phyloP scores from a whole-genome alignment of 1,140 invertebrate genomes.

The Gyrodactylus salaris region DNA sequence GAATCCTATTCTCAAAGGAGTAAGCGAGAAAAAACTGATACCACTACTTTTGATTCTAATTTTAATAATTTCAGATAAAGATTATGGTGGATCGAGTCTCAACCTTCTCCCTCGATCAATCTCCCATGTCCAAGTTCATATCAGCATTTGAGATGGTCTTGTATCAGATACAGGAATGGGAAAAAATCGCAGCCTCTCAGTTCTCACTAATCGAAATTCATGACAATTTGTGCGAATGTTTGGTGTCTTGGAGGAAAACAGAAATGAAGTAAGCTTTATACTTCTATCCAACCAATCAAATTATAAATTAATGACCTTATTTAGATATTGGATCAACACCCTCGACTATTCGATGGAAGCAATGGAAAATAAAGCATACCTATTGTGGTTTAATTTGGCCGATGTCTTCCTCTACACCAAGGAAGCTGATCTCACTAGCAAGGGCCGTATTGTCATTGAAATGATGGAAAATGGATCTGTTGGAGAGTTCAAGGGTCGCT shows the following conservation, averaged over 20 bases:
- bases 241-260: slow-evolving; percentile 56
- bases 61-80: slow-evolving; percentile 14
- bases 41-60: too few species aligned
- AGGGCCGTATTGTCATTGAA: not conserved
- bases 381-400: not conserved
- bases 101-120: slow-evolving; percentile 38
- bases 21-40: too few species aligned
- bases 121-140: slow-evolving; percentile 42
- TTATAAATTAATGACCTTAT: too few species aligned
- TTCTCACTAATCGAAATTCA: slow-evolving; percentile 41
- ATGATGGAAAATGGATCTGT: slow-evolving; percentile 40
- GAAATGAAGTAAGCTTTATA: too few species aligned
- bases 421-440: not conserved
- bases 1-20: slow-evolving; percentile 44
- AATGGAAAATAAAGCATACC: not conserved
- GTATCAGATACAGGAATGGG: slow-evolving; percentile 39
- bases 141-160: slow-evolving; percentile 56
- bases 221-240: slow-evolving; percentile 34
- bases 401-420: not conserved
- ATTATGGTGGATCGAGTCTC: slow-evolving; percentile 37
- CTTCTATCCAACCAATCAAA: too few species aligned
- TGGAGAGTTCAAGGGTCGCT: slow-evolving; percentile 40
- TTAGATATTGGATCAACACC: not conserved
- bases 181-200: slow-evolving; percentile 46
- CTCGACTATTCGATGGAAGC: not conserved